phyloP scores from a whole-genome alignment of 2,113 vertebrate species.

The Thomomys bottae region DNA sequence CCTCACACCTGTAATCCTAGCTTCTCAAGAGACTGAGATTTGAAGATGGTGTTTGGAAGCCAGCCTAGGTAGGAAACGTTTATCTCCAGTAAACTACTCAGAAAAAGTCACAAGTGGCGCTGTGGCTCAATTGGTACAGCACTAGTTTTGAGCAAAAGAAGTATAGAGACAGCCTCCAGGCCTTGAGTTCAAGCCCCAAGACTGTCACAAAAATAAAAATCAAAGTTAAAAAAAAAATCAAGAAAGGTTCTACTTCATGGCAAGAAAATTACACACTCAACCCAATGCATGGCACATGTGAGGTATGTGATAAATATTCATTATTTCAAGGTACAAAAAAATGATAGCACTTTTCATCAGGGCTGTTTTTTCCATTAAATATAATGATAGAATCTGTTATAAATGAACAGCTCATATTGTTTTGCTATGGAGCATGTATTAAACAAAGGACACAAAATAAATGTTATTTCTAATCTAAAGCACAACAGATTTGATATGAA shows the following conservation, averaged over 20 bases:
- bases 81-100: too few species aligned
- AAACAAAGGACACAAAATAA: slow-evolving; percentile 21
- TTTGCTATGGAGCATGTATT: neutral
- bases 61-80: too few species aligned
- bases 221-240: too few species aligned
- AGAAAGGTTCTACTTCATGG: neutral
- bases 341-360: neutral
- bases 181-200: too few species aligned
- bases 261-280: neutral
- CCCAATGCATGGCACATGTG: neutral
- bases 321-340: neutral
- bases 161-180: too few species aligned
- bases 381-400: neutral
- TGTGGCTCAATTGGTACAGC: too few species aligned
- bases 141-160: too few species aligned
- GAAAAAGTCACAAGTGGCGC: too few species aligned
- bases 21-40: too few species aligned
- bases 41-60: too few species aligned
- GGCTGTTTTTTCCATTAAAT: neutral
- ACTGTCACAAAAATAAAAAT: too few species aligned
- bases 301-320: neutral
- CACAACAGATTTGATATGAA: neutral
- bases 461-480: neutral
- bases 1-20: too few species aligned
- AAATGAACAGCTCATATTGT: neutral